Percentiles rank a stretch among this genome's conserved stretches.
Conservation (phyloP, 1,140 invertebrate genomes). For the Sitophilus oryzae region DNA sequence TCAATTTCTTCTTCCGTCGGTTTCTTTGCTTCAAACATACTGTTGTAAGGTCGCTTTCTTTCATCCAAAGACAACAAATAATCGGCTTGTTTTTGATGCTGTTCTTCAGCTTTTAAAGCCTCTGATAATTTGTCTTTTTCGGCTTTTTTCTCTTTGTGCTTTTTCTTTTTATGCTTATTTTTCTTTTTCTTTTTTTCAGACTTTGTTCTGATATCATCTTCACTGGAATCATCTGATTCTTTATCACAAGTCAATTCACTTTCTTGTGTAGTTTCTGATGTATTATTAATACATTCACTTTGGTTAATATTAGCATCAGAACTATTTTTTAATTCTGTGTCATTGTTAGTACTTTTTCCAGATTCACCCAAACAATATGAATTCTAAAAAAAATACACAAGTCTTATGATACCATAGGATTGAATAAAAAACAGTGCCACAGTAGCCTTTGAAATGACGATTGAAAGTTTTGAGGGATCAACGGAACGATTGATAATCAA, state of each 20-base stretch:
- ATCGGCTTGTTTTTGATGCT: slow-evolving; percentile 57
- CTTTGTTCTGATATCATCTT: slow-evolving; percentile 37
- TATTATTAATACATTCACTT: too few species aligned
- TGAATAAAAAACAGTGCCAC: too few species aligned
- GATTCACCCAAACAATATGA: slow-evolving; percentile 82
- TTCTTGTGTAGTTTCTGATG: too few species aligned
- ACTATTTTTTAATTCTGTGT: too few species aligned
- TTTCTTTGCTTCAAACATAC: slow-evolving; percentile 73
- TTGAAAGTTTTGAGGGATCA: too few species aligned
- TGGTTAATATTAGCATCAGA: too few species aligned
- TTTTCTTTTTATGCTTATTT: too few species aligned
- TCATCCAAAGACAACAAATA: slow-evolving; percentile 71
- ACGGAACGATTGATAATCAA: too few species aligned
- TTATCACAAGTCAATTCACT: too few species aligned
- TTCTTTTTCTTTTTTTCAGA: slow-evolving; percentile 50
- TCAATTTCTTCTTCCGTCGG: slow-evolving; percentile 91
- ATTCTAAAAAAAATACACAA: slow-evolving; percentile 51
- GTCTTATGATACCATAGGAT: not conserved
- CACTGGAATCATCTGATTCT: slow-evolving; percentile 5
- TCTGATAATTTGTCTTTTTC: slow-evolving; percentile 50
- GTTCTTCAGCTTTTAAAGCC: slow-evolving; percentile 63
- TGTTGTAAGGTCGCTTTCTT: slow-evolving; percentile 87
- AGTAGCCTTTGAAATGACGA: too few species aligned
- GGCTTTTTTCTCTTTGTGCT: slow-evolving; percentile 62
- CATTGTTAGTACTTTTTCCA: slow-evolving; percentile 52